Base-by-base conservation (phyloP, 1,140 invertebrate species). In the Argopecten irradians region DNA sequence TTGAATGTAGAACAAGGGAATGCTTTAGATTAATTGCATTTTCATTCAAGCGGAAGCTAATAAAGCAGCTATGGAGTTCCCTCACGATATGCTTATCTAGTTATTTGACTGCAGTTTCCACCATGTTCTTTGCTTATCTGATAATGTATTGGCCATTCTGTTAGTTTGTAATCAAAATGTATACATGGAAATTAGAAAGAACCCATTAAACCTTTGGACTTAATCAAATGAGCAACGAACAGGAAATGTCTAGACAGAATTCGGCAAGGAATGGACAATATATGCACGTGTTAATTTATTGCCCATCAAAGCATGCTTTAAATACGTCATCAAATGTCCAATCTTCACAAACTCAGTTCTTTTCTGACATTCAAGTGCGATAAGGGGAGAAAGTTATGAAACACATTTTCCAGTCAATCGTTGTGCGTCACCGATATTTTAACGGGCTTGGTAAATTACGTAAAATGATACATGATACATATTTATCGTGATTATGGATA, bases 351-450 rank as follows among this genome's bases (percentile, higher is more conserved):
- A 71, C 16, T 22, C 1, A 8, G n/a, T 28, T 28, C 22, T 71
- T 28, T 71, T 71, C 22, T 71, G 5, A 71, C 55, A 55, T 11
- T 3, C 43, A 1, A 2, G 55, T 8, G 55, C 55, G 55, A 71
- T 71, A 71, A 71, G 55, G 11, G 16, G n/a, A 28, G 55, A 71
- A 71, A 71, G 55, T 71, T 71, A 1, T 11, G 5, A 28, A 28
- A 28, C 16, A 5, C 55, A 5, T 13, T 39, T 8, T 3, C 2
- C 22, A 46, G 43, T 14, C 28, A 71, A 71, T 71, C 55, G 22
- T 71, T 71, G 55, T 71, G 55, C 55, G 55, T 71, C 14, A 71
- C 22, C n/a, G 55, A 71, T n/a, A n/a, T 71, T 71, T 71, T 71
- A 11, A 71, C 55, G 55, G 55, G 55, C 55, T 71, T 71, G 55